Evolutionary conservation across 2,797 vertebrate genomes (phyloP), one percentile per base, ranked within the genome.

Genomic region (Huso huso): DNA sequence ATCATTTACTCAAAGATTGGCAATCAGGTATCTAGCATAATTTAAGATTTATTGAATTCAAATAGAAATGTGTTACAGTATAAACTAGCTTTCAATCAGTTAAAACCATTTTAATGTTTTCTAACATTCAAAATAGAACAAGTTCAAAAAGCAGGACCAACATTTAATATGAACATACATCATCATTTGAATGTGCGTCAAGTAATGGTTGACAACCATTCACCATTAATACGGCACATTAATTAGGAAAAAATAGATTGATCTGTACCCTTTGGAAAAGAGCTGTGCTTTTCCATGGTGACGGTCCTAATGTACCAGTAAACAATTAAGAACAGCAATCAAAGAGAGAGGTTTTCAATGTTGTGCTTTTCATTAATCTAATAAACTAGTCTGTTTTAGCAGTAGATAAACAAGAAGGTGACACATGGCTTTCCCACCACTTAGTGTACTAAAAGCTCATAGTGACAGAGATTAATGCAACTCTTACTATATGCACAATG

Each of bases 291-390:
- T 37, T 13, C 5, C 48, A 23, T 51, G 51, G 63, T 48, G 51
- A 51, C 8, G 11, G 10, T 49, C 51, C 37, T 57, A 23, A 53
- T 50, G 11, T 53, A 10, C 15, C 23, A 37, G 37, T 55, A 63
- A 57, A 37, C 64, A 37, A 37, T 55, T 23, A 48, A 37, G 15
- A 49, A 37, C 37, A 37, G 37, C 37, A 37, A 5, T 37, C 37
- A 37, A 37, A 37, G 37, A 37, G 23, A 37, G 37, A 10, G 23
- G 6, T 37, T 66, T 66, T 11, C 18, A 49, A 10, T 49, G 10
- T 66, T 66, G 55, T 59, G 15, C 23, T 49, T 60, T 60, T 18
- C 65, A 66, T 66, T 49, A 66, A 48, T 8, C 55, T 66, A 66
- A 49, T 66, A 66, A 60, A 57, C 48, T n/a, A 6, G 37, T 37